These are phyloP conservation scores for Atopsyche davidsoni DNA, from an alignment of 1,140 invertebrate species.

Conservation along the genomic window DNA sequence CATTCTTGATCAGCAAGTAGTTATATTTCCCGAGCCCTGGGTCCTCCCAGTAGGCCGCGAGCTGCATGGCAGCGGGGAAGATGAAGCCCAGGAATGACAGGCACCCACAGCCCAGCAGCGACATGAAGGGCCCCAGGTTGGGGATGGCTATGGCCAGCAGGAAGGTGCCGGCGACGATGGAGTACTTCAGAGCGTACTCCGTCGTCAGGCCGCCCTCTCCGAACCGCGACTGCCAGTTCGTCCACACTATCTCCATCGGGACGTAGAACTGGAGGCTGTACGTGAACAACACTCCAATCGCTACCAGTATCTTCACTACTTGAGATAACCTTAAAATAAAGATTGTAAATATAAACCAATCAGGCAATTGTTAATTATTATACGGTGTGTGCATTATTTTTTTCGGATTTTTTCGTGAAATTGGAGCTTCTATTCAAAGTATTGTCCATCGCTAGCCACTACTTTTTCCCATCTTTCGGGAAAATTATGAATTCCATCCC, in stretches of 20 bases:
- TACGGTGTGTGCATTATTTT: no score
- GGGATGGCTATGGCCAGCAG: conserved; percentile 67
- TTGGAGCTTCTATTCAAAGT: no score
- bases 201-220: conserved; percentile 51
- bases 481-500: no score
- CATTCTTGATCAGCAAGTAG: conserved; percentile 61
- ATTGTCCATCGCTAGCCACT: no score
- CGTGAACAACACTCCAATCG: conserved; percentile 76
- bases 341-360: no score
- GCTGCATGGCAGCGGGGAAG: conserved; percentile 75
- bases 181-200: conserved; percentile 58
- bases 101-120: conserved; percentile 82
- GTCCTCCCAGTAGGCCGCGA: conserved; percentile 61
- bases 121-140: conserved; percentile 77
- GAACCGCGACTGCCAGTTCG: conserved; percentile 41
- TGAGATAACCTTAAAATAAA: conserved; percentile 56
- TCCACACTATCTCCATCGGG: conserved; percentile 66
- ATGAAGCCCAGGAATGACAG: conserved; percentile 78
- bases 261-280: conserved; percentile 89
- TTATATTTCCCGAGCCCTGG: conserved; percentile 50
- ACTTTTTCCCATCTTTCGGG: no score
- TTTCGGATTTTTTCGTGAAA: no score
- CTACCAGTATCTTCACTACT: conserved; percentile 74
- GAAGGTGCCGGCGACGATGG: conserved; percentile 39
- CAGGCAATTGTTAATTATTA: no score